Evolutionary conservation across 2,113 vertebrate genomes (phyloP).

Genomic region (Proteles cristata): DNA sequence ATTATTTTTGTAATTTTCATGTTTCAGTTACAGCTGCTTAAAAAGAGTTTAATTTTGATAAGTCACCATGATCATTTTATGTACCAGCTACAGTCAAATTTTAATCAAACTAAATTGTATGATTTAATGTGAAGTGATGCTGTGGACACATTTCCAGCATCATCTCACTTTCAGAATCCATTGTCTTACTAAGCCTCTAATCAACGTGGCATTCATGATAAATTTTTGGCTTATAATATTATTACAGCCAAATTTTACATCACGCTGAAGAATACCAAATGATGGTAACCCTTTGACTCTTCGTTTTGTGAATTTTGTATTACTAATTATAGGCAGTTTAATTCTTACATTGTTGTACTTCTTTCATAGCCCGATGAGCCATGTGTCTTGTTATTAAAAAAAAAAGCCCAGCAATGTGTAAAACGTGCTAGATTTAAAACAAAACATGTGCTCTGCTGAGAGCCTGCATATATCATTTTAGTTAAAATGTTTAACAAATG

Average conservation of each 20-base stretch:
- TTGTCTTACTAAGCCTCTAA: neutral
- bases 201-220: neutral
- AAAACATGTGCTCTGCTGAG: neutral
- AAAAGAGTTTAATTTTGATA: slow-evolving; percentile 7
- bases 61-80: neutral
- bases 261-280: neutral
- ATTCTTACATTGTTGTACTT: neutral
- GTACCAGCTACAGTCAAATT: neutral
- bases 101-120: slow-evolving; percentile 6
- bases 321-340: slow-evolving; percentile 37
- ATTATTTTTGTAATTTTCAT: neutral
- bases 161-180: neutral
- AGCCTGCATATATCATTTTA: neutral
- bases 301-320: slow-evolving; percentile 39
- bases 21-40: neutral
- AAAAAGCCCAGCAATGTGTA: neutral
- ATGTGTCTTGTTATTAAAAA: neutral
- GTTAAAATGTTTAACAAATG: neutral
- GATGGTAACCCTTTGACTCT: neutral
- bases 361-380: neutral
- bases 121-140: neutral
- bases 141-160: neutral
- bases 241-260: neutral
- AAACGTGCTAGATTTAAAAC: neutral
- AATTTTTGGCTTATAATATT: neutral